Evolutionary conservation across 2,797 vertebrate genomes (phyloP), one percentile per base, ranked within the genome.

Genomic region (Sciurus carolinensis): DNA sequence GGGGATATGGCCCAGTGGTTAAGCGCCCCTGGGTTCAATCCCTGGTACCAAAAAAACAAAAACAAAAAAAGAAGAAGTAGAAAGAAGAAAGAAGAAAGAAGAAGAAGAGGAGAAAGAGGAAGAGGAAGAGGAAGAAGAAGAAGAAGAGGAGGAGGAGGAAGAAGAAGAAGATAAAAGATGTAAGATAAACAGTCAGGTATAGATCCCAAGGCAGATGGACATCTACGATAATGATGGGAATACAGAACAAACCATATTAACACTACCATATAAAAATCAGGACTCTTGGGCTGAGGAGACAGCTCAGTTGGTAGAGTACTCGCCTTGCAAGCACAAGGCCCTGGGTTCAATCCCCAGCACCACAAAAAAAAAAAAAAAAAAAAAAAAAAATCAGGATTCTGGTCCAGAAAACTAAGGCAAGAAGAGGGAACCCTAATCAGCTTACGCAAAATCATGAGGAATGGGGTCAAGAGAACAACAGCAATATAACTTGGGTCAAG

Each of bases 161-260:
- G 71, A 83, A 91, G 36, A 12, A 47, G 39, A 77, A 67, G 64
- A 42, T 77, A 66, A 91, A 86, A 79, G 80, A 89, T 76, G 17
- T 72, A 36, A 80, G 89, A 79, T 62, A 89, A 93, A 30, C 39
- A 44, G 52, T 50, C 82, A 95, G 73, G 42, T 94, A 20, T 52
- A 82, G 62, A 75, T 50, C 57, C 26, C 8, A 42, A 59, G 85
- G 72, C 79, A 88, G 22, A 36, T 12, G 8, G n/a, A 62, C 22
- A n/a, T 8, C 77, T 90, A 71, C 57, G 81, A 81, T 85, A 71
- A 73, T 10, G 14, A 95, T 84, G 36, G 57, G 69, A 80, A 91
- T 80, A 59, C 22, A 91, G 59, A 95, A 42, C 44, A 33, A 85
- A 47, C 30, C 15, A 5, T 13, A 5, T 54, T 67, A 42, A 59